Percentiles rank a stretch among this genome's conserved stretches.
phyloP scores from a whole-genome alignment of 64 coral and sea anemone species.

The Actinia equina region DNA sequence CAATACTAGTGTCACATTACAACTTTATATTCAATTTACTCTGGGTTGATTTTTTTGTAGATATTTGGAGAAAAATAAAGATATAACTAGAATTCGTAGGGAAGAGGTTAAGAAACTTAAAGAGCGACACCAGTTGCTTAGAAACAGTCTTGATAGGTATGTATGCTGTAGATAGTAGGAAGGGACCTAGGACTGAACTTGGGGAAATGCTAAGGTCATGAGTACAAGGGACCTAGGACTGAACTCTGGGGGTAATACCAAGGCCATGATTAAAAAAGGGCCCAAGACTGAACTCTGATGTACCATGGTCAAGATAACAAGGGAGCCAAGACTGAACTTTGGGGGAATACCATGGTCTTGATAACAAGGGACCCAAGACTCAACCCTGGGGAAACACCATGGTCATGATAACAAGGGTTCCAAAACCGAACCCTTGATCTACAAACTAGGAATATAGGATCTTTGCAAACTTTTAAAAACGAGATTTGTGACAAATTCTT shows the following conservation, averaged over 20 bases:
- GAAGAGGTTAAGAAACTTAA: slow-evolving; percentile 87
- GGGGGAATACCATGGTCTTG: background rate
- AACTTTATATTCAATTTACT: too few species aligned
- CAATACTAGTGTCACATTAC: too few species aligned
- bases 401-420: background rate
- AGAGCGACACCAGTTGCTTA: slow-evolving; percentile 58
- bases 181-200: too few species aligned
- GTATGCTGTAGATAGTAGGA: background rate
- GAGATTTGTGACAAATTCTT: too few species aligned
- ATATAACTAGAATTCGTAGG: slow-evolving; percentile 59
- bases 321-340: background rate
- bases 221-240: background rate
- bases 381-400: too few species aligned
- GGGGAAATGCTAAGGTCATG: background rate
- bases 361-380: background rate
- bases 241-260: background rate
- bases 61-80: slow-evolving; percentile 85
- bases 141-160: slow-evolving; percentile 72
- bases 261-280: background rate
- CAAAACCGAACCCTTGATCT: background rate
- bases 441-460: too few species aligned
- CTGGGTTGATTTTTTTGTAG: background rate
- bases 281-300: background rate
- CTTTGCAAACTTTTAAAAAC: too few species aligned
- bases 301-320: background rate